Percentiles rank a stretch among this genome's conserved stretches.
These are phyloP conservation scores for Rhorus exstirpatorius DNA, from an alignment of 2,888 invertebrate species.

Conservation along the genomic window DNA sequence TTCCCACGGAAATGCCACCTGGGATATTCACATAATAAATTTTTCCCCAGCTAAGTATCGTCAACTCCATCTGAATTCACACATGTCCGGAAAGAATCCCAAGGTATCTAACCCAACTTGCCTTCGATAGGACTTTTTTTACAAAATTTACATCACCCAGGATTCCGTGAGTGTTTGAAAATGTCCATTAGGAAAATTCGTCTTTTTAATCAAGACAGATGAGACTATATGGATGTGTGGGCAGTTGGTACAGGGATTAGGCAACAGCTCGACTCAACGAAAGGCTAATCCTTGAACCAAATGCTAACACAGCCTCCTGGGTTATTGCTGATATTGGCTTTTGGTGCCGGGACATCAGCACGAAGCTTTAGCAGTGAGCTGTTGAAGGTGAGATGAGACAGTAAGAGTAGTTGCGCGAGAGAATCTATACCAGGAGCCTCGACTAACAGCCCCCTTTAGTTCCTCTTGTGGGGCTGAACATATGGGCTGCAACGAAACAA, in stretches of 20 bases:
- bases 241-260: slow-evolving; percentile 34
- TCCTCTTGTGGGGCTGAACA: slow-evolving; percentile 25
- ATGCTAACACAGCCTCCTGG: slow-evolving; percentile 26
- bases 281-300: slow-evolving; percentile 32
- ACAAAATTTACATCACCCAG: too few species aligned
- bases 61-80: too few species aligned
- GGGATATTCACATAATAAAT: too few species aligned
- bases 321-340: slow-evolving; percentile 45
- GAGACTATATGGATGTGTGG: not conserved
- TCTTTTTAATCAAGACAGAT: slow-evolving; percentile 16
- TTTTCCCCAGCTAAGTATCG: too few species aligned
- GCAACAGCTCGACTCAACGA: not conserved
- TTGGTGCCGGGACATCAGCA: slow-evolving; percentile 25
- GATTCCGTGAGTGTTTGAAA: too few species aligned
- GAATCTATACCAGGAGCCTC: not conserved
- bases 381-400: slow-evolving; percentile 24
- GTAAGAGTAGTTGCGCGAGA: slow-evolving; percentile 12
- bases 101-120: too few species aligned
- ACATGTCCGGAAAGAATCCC: too few species aligned
- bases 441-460: slow-evolving; percentile 30
- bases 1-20: too few species aligned
- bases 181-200: not conserved
- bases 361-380: slow-evolving; percentile 10
- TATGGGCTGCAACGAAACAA: slow-evolving; percentile 15
- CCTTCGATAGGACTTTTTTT: too few species aligned